Evolutionary conservation across 35 echinoderm and acorn worm species (phyloP), one percentile per base, ranked within the genome.

Genomic region (Acanthaster planci): DNA sequence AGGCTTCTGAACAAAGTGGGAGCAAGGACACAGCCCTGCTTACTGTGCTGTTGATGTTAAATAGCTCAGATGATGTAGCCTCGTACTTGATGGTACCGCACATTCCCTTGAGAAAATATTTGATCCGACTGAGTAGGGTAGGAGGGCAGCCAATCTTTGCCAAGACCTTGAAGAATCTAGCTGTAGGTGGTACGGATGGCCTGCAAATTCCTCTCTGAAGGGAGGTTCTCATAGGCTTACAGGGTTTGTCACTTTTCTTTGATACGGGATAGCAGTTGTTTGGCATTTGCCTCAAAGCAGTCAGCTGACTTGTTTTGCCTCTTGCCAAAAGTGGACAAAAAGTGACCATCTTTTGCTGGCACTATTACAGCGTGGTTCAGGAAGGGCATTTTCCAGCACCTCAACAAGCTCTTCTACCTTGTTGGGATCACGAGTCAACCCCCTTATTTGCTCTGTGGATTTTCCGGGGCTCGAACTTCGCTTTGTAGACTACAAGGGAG

Each of bases 251-350:
- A 9, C 52, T 54, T 54, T 9, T 54, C 19, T 54, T 54, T 19
- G 8, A 76, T 37, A 76, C 8, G 68, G 23, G 68, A 23, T 9
- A 23, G 27, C 68, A 76, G 68, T 23, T 76, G 9, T 27, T 76
- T 27, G 27, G 68, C 68, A 76, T 76, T 9, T 9, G 68, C 68
- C 68, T 76, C 68, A 23, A 76, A 76, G 9, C 68, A 76, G 23
- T 76, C 68, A 10, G 68, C 8, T 76, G 68, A 76, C 35, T 76
- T 76, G 68, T 12, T 37, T 76, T 76, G 68, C 35, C 68, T 22
- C 35, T 76, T 76, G n/a, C 68, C 68, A 23, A 76, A 76, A 27
- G 68, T 76, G 68, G 68, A 76, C 23, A 76, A 55, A 21, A 21
- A 14, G 35, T 76, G 9, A 10, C 68, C 68, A 76, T 76, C 68